phyloP scores from a whole-genome alignment of 2,888 invertebrate genomes.

The Heteromyza rotundicornis region DNA sequence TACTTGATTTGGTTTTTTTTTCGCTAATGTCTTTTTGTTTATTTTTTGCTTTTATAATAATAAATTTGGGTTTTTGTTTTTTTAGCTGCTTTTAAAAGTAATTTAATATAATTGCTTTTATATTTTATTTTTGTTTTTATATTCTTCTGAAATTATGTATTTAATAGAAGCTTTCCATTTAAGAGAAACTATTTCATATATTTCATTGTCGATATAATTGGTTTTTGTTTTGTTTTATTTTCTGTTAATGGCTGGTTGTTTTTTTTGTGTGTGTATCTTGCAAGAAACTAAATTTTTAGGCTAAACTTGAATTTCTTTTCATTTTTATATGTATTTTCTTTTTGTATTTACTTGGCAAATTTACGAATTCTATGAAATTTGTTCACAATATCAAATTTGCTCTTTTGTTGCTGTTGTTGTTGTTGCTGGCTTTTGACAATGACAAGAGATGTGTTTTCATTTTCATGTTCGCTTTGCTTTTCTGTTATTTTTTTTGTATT shows the following conservation, averaged over 20 bases:
- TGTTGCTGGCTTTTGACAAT: not conserved
- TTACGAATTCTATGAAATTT: too few relatives aligned
- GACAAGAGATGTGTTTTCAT: not conserved
- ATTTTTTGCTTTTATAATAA: constrained; percentile 1
- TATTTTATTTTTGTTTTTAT: constrained; percentile 20
- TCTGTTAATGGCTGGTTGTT: constrained; percentile 1
- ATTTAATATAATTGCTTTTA: constrained; percentile 19
- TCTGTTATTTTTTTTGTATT: too few relatives aligned
- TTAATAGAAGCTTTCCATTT: constrained; percentile 52
- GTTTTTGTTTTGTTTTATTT: constrained; percentile 10
- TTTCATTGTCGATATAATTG: not conserved
- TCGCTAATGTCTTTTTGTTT: constrained; percentile 24
- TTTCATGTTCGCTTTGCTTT: too few relatives aligned
- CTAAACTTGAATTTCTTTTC: not conserved
- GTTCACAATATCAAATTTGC: too few relatives aligned
- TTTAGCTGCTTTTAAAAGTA: constrained; percentile 11
- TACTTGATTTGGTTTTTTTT: constrained; percentile 39
- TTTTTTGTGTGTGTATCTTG: constrained; percentile 12
- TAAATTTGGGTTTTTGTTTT: constrained; percentile 17
- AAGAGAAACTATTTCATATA: constrained; percentile 41
- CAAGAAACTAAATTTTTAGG: not conserved
- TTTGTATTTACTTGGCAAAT: too few relatives aligned
- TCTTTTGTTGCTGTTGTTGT: too few relatives aligned
- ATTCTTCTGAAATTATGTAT: constrained; percentile 31
- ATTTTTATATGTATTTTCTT: too few relatives aligned